phyloP scores from a whole-genome alignment of 2,888 invertebrate genomes.

The Cheilosia variabilis region DNA sequence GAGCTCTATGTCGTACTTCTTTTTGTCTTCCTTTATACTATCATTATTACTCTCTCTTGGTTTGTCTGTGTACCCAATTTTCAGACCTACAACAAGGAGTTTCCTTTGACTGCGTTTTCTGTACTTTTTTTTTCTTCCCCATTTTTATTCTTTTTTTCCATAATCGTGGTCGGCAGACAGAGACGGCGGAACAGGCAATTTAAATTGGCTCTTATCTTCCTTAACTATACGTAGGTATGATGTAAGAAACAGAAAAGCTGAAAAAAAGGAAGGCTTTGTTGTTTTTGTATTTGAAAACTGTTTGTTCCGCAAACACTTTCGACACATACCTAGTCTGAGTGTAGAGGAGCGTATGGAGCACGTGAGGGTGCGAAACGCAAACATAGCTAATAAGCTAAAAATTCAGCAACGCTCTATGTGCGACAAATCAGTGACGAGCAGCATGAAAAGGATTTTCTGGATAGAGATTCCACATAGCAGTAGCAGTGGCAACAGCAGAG shows the following conservation, averaged over 20 bases:
- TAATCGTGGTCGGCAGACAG: slow-evolving; percentile 11
- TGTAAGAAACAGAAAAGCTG: not conserved
- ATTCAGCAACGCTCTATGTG: not conserved
- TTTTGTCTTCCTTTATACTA: slow-evolving; percentile 45
- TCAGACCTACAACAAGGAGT: slow-evolving; percentile 4
- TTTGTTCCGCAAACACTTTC: slow-evolving; percentile 53
- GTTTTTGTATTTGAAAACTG: slow-evolving; percentile 49
- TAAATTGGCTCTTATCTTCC: slow-evolving; percentile 52
- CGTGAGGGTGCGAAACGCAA: slow-evolving; percentile 53
- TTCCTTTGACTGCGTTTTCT: slow-evolving; percentile 4
- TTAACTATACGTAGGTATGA: slow-evolving; percentile 26
- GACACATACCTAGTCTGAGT: slow-evolving; percentile 18
- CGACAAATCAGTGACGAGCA: not conserved
- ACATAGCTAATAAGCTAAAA: slow-evolving; percentile 40
- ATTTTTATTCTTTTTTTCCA: not conserved
- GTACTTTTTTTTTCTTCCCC: not conserved
- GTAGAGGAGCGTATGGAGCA: slow-evolving; percentile 19
- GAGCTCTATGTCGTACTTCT: slow-evolving; percentile 38
- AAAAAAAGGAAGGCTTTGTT: slow-evolving; percentile 8
- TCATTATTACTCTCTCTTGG: slow-evolving; percentile 51
- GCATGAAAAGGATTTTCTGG: not conserved
- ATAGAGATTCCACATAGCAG: not conserved
- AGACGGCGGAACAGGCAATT: slow-evolving; percentile 35
- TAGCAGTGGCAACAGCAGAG: not conserved
- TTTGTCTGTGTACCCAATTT: slow-evolving; percentile 46